Base-by-base conservation (phyloP, 2,113 vertebrate species). In the Pseudois nayaur region DNA sequence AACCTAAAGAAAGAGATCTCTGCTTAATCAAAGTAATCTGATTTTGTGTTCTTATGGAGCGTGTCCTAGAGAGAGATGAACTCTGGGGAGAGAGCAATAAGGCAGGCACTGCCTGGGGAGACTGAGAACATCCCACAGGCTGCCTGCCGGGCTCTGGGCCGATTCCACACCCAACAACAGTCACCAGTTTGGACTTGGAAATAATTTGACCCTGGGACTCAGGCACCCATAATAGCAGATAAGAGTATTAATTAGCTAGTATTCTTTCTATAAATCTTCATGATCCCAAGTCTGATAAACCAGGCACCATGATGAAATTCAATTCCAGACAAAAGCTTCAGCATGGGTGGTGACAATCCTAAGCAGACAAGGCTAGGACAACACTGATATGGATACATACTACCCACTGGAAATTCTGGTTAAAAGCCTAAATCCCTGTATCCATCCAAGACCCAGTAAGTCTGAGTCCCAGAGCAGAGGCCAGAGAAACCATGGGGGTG, bases 371-470 rank as follows among this genome's bases (percentile, higher is more conserved):
- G 78, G 13, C 43, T 4, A 84, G 55, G 64, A 33, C n/a, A 15
- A 33, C 0, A 17, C 29, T 23, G 45, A 81, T 9, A 2, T 2
- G 16, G n/a, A 43, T 6, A 43, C 0, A 25, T 23, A 25, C 17
- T 2, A 29, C n/a, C 45, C 36, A 23, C 55, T 11, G 16, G 25
- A 55, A 1, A 2, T 57, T 67, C 71, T 85, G 74, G 71, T 52
- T 52, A 16, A 40, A 88, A 40, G 55, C 1, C 36, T 23, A 60
- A 25, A 50, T 25, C 62, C 15, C 14, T 1, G 48, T 16, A 62
- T 8, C 2, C 9, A 7, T 60, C 59, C 48, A 25, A 45, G 60
- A 91, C 21, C 8, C 15, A 27, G 9, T 11, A 12, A 29, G 21
- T 16, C 40, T 4, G 12, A 8, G 7, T 10, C 6, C n/a, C 1